Percentiles rank a stretch among this genome's conserved stretches.
Evolutionary conservation across 2,113 vertebrate species (phyloP).

Genomic region (Pollachius pollachius): DNA sequence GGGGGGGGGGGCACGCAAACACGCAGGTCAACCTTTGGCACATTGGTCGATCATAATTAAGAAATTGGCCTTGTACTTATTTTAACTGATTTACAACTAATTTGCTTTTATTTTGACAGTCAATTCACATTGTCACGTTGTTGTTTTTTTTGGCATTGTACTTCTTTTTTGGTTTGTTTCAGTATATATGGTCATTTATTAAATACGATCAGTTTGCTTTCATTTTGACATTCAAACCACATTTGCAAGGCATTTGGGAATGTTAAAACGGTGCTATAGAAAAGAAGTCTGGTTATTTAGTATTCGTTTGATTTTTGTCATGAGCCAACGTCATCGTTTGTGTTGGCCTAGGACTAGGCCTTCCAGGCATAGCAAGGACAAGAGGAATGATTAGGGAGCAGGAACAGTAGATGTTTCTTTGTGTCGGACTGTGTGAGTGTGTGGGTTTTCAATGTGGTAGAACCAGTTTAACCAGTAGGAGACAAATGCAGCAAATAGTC

Average conservation of each 20-base stretch:
- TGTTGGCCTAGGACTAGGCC: not conserved
- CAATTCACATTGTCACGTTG: too few relatives aligned
- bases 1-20: not conserved
- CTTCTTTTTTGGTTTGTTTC: not conserved
- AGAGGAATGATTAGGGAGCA: not conserved
- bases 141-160: too few relatives aligned
- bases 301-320: not conserved
- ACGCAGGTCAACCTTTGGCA: not conserved
- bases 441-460: conserved; percentile 35
- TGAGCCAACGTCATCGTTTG: not conserved
- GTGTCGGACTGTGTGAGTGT: not conserved
- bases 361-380: too few relatives aligned
- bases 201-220: too few relatives aligned
- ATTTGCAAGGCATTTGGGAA: too few relatives aligned
- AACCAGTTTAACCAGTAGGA: conserved; percentile 68
- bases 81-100: too few relatives aligned
- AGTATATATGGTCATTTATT: not conserved
- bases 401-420: conserved; percentile 8
- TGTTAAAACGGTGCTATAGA: too few relatives aligned
- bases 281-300: not conserved
- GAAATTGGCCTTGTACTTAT: too few relatives aligned
- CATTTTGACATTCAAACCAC: too few relatives aligned
- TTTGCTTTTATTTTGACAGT: too few relatives aligned
- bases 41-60: too few relatives aligned
- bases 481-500: conserved; percentile 53